A percentile compares a stretch with the other conserved stretches of the same genome.
phyloP scores from a whole-genome alignment of 2,888 invertebrate species.

The Encarsia formosa region DNA sequence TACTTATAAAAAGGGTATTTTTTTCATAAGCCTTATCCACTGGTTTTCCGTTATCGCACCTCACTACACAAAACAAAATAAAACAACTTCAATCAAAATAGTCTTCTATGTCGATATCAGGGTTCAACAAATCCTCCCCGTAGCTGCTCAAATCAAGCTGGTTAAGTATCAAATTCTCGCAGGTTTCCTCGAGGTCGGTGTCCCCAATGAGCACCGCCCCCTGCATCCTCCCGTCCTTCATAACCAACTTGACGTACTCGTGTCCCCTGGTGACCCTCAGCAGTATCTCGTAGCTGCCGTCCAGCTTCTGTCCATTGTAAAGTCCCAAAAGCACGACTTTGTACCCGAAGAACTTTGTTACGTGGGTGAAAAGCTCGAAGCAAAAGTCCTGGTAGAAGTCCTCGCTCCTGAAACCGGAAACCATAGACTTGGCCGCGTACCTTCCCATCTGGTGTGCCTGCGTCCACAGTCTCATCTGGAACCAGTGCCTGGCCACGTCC shows the following conservation, averaged over 20 bases:
- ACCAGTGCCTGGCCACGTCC: slow-evolving; percentile 77
- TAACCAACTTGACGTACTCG: slow-evolving; percentile 84
- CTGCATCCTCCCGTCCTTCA: slow-evolving; percentile 78
- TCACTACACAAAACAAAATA: too few relatives aligned
- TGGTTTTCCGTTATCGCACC: too few relatives aligned
- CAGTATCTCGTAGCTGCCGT: slow-evolving; percentile 75
- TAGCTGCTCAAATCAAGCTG: slow-evolving; percentile 82
- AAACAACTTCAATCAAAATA: slow-evolving; percentile 98
- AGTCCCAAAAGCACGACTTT: slow-evolving; percentile 89
- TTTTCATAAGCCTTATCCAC: too few relatives aligned
- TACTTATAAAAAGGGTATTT: too few relatives aligned
- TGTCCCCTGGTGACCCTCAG: slow-evolving; percentile 75
- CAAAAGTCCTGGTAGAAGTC: slow-evolving; percentile 83
- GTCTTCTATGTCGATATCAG: slow-evolving; percentile 96
- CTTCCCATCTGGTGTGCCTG: slow-evolving; percentile 97
- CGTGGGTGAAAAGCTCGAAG: slow-evolving; percentile 96
- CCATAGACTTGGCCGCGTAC: slow-evolving; percentile 90
- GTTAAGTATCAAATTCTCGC: slow-evolving; percentile 95
- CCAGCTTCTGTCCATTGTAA: slow-evolving; percentile 87
- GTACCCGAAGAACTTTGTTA: slow-evolving; percentile 89
- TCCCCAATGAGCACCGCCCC: slow-evolving; percentile 96
- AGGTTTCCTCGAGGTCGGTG: slow-evolving; percentile 95
- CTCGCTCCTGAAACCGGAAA: slow-evolving; percentile 59
- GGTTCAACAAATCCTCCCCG: slow-evolving; percentile 91
- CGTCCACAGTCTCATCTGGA: slow-evolving; percentile 95